Percentiles rank a stretch among this genome's conserved stretches.
Evolutionary conservation across 53 echinoderm and acorn worm genomes (phyloP).

Genomic region (Temnopleurus reevesii): DNA sequence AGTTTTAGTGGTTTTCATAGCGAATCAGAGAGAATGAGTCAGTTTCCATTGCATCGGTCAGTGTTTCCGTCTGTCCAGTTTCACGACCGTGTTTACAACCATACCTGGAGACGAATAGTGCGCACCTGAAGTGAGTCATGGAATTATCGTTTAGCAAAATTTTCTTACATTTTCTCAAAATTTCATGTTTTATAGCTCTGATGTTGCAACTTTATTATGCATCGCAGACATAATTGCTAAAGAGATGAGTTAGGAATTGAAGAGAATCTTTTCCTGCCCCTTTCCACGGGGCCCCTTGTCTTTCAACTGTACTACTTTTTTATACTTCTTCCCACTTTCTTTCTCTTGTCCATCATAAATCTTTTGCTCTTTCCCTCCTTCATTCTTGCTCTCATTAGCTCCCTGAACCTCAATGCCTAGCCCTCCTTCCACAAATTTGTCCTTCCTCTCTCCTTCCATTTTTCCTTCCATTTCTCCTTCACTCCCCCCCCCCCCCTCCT

Average conservation of each 20-base stretch:
- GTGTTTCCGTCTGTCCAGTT: background rate
- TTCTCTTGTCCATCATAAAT: too few relatives aligned
- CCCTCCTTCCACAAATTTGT: background rate
- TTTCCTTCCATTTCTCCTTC: background rate
- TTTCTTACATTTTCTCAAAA: background rate
- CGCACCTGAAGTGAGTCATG: background rate
- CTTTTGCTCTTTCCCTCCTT: background rate
- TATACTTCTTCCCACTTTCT: background rate
- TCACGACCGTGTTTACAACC: background rate
- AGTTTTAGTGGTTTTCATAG: background rate
- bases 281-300: too few relatives aligned
- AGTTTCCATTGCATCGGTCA: slow-evolving; percentile 16
- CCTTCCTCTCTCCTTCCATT: too few relatives aligned
- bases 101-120: background rate
- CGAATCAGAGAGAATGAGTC: background rate
- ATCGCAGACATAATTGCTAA: too few relatives aligned
- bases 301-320: too few relatives aligned
- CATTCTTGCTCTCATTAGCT: background rate
- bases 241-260: too few relatives aligned
- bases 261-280: background rate
- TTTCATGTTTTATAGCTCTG: background rate
- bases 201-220: too few relatives aligned
- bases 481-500: background rate
- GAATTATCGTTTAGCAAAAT: background rate
- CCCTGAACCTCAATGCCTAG: background rate